Percentiles rank a stretch among this genome's conserved stretches.
Conservation (phyloP, 2,888 invertebrate genomes). For the Rhagium mordax region DNA sequence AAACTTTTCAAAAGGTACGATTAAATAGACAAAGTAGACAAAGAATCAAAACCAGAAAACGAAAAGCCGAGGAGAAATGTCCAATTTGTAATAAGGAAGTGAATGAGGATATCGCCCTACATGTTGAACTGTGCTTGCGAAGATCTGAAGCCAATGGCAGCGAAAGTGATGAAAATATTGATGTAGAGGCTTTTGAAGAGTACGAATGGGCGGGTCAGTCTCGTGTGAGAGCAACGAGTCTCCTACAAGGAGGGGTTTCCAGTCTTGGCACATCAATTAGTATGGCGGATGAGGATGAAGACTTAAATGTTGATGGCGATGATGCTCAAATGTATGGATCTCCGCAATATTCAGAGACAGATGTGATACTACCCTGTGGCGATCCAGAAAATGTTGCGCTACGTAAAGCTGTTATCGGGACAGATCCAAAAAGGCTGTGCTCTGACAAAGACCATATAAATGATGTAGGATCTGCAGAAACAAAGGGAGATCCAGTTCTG, state of each 20-base stretch:
- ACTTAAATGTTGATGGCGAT: constrained; percentile 90
- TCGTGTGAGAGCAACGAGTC: constrained; percentile 81
- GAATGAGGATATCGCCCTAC: constrained; percentile 79
- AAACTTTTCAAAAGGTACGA: constrained; percentile 83
- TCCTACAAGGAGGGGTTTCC: constrained; percentile 79
- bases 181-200: constrained; percentile 88
- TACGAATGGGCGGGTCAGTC: constrained; percentile 95
- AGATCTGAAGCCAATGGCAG: constrained; percentile 69
- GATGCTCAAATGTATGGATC: constrained; percentile 90
- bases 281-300: constrained; percentile 76
- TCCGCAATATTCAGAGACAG: constrained; percentile 87
- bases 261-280: constrained; percentile 70
- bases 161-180: constrained; percentile 84
- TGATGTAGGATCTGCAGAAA: constrained; percentile 39
- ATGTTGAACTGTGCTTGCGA: constrained; percentile 80
- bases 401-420: constrained; percentile 71
- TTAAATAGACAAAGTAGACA: constrained; percentile 81
- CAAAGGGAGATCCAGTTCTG: constrained; percentile 71
- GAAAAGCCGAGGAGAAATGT: constrained; percentile 79
- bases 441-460: constrained; percentile 36
- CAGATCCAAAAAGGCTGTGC: constrained; percentile 54
- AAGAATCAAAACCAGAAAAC: constrained; percentile 78
- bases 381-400: constrained; percentile 74
- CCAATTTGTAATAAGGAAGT: constrained; percentile 87
- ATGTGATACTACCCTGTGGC: constrained; percentile 76